Conservation (phyloP, 2,113 vertebrate species). For the Glareola pratincola region DNA sequence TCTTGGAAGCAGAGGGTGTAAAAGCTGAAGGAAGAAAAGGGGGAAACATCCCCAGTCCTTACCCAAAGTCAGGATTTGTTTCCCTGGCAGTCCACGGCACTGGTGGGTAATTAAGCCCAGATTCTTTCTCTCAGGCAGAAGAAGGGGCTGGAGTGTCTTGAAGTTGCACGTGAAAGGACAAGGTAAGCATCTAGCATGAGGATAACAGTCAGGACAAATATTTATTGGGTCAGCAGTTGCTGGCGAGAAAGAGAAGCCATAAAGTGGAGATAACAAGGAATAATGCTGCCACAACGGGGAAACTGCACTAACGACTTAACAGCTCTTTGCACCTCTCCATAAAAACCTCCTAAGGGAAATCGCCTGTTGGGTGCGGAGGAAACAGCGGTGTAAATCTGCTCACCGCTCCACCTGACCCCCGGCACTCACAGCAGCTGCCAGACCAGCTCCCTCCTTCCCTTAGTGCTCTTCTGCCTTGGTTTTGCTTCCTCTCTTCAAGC, state of each 20-base stretch:
- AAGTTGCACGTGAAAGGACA: background rate
- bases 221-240: conserved; percentile 34
- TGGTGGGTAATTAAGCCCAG: background rate
- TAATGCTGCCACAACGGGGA: conserved; percentile 33
- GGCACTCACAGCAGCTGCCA: background rate
- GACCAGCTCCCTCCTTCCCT: background rate
- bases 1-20: background rate
- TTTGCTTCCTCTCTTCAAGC: background rate
- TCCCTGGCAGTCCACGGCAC: rapidly evolving
- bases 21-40: background rate
- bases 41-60: background rate
- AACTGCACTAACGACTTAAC: conserved; percentile 55
- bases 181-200: background rate
- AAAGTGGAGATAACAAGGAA: conserved; percentile 56
- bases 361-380: background rate
- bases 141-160: background rate
- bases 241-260: conserved; percentile 29
- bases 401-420: background rate
- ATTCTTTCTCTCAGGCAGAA: background rate
- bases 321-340: conserved; percentile 55
- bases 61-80: background rate
- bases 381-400: conserved; percentile 14
- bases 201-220: conserved; percentile 24
- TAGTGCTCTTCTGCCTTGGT: background rate
- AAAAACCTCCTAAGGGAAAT: conserved; percentile 53